Percentiles rank a stretch among this genome's conserved stretches.
Conservation (phyloP, 2,797 vertebrate genomes). For the Streptopelia turtur region DNA sequence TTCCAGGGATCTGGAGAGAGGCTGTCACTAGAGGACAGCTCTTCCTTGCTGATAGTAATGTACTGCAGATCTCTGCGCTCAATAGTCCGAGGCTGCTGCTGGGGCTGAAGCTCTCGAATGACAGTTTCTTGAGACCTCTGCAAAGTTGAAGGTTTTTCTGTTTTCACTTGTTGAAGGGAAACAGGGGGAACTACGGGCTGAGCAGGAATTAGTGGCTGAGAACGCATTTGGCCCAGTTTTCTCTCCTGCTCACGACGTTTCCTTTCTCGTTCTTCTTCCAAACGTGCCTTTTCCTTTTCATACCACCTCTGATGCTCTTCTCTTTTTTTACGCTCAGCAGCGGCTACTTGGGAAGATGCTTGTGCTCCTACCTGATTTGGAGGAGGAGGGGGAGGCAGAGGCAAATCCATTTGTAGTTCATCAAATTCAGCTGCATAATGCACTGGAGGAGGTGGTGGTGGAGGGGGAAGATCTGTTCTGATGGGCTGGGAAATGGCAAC, state of each 20-base stretch:
- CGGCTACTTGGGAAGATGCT: conserved; percentile 69
- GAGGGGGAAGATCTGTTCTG: conserved; percentile 83
- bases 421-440: conserved; percentile 83
- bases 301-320: conserved; percentile 99
- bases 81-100: conserved; percentile 96
- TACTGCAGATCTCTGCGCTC: conserved; percentile 93
- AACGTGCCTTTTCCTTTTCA: conserved; percentile 96
- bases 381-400: conserved; percentile 78
- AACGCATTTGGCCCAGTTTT: conserved; percentile 92
- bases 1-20: conserved; percentile 98
- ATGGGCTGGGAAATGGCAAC: conserved; percentile 79
- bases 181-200: conserved; percentile 75
- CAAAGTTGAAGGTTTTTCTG: conserved; percentile 88
- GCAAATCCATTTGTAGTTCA: conserved; percentile 79
- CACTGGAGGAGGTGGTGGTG: conserved; percentile 78
- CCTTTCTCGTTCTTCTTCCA: conserved; percentile 95
- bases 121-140: conserved; percentile 90
- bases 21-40: conserved; percentile 90
- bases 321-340: conserved; percentile 90
- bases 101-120: conserved; percentile 94
- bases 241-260: conserved; percentile 95
- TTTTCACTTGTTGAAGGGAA: conserved; percentile 78
- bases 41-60: conserved; percentile 87
- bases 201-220: conserved; percentile 81
- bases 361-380: conserved; percentile 79